Base-by-base conservation (phyloP, 92 coral and sea anemone genomes). In the Pocillopora grandis region DNA sequence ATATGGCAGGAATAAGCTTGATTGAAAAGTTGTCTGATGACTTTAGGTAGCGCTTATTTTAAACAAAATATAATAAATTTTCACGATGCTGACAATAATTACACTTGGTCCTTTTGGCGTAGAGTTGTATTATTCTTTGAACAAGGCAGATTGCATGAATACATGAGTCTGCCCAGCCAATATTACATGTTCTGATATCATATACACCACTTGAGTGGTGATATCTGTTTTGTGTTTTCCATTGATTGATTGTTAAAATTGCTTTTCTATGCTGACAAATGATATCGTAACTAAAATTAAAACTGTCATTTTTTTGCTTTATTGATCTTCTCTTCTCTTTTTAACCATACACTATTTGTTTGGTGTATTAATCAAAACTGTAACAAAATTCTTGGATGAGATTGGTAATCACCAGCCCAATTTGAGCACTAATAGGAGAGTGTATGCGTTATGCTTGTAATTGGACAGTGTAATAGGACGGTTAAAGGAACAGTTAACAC, bases 81-180 rank as follows among this genome's bases (percentile, higher is more conserved):
- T 55, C 65, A 21, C n/a, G 64, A 52, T 57, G n/a, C 63, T 18
- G 4, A 13, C 55, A 80, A 80, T 80, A 80, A 4, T 42, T 56
- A 27, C 13, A 23, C 27, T 14, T 18, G 74, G 18, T 58, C 61
- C 52, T 58, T 19, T 59, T 36, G 13, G 42, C 75, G 33, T 18
- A 55, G 55, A 69, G 36, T 42, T 12, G 42, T 58, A 12, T 21
- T 71, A 35, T 80, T 69, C 33, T 58, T 9, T 56, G 85, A 36
- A 66, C 68, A 52, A 69, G 57, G 67, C 69, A 80, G 85, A 80
- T 80, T 80, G 85, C 85, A 80, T 80, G 85, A 58, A 80, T 69
- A 23, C 59, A 62, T 5, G 10, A 19, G 85, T 80, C 85, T 80
- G 58, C 71, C 17, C 20, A 71, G 63, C 85, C 85, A 80, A 80